Evolutionary conservation across 1,140 invertebrate species (phyloP), one percentile per base, ranked within the genome.

Genomic region (Nylanderia fulva): DNA sequence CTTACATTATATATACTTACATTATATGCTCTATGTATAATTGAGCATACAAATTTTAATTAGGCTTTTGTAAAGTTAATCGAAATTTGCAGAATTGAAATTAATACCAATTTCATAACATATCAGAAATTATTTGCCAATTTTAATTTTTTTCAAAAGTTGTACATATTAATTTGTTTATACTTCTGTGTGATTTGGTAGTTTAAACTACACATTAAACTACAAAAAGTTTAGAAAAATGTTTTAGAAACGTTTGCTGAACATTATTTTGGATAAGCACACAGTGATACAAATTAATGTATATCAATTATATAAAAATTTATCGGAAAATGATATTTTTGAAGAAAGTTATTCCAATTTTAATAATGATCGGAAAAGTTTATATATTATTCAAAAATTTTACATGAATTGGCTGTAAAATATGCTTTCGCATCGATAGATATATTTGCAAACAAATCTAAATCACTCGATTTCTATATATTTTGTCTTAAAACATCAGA

Each of bases 371-470:
- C 1, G 13, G 21, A 15, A 29, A 36, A 48, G 13, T 21, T 61
- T 48, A 11, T 33, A 39, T 11, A 13, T 7, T 69, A 0, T 66
- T 9, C 33, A 39, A 2, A 39, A 27, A 36, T 79, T 71, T 42
- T 58, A 27, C n/a, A 60, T 66, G 36, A 33, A 52, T 33, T 33
- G 15, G 13, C 7, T n/a, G 18, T 13, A 9, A 71, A 13, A 77
- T 39, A 69, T 54, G 27, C 13, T 48, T 56, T 45, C 15, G 77
- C 33, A 4, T 36, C 60, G n/a, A 77, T 64, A 48, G n/a, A 52
- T 11, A 56, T 24, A 3, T 80, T 69, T 66, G 63, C 21, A 5
- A 27, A 21, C 15, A 29, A n/a, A 0, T n/a, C 7, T 11, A 15
- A 21, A 33, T 42, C 48, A 2, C 29, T 29, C 18, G 18, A 29